A percentile compares a stretch with the other conserved stretches of the same genome.
Evolutionary conservation across 2,113 vertebrate genomes (phyloP).

Genomic region (Acrocephalus kingi): DNA sequence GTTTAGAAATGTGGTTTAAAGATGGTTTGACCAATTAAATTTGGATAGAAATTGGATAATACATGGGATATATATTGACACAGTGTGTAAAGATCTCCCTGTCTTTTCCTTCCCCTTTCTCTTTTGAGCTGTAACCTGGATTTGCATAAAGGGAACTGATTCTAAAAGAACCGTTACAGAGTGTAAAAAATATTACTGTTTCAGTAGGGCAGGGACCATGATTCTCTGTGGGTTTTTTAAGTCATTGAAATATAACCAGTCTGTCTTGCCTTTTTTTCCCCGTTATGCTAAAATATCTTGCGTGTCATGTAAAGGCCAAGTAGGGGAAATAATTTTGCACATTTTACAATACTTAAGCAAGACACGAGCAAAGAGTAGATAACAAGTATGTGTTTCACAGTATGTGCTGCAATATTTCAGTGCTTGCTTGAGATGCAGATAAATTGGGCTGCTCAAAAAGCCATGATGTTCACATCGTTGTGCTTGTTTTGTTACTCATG

Average conservation of each 20-base stretch:
- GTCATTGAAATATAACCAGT: neutral
- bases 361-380: neutral
- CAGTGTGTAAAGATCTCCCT: neutral
- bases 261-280: neutral
- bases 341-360: neutral
- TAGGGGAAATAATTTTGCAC: neutral
- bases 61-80: neutral
- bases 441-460: neutral
- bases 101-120: slow-evolving; percentile 23
- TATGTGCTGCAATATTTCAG: slow-evolving; percentile 1
- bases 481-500: slow-evolving; percentile 28
- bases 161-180: slow-evolving; percentile 53
- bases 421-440: slow-evolving; percentile 4
- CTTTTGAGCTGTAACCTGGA: slow-evolving; percentile 15
- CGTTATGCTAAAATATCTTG: neutral
- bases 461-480: neutral
- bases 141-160: slow-evolving; percentile 65
- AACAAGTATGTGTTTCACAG: neutral
- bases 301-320: neutral
- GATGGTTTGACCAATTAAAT: neutral
- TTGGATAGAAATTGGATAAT: neutral
- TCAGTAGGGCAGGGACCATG: neutral
- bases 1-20: neutral
- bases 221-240: neutral
- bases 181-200: neutral